A percentile compares a stretch with the other conserved stretches of the same genome.
Evolutionary conservation across 2,888 invertebrate genomes (phyloP).

Genomic region (Zelleria hepariella): DNA sequence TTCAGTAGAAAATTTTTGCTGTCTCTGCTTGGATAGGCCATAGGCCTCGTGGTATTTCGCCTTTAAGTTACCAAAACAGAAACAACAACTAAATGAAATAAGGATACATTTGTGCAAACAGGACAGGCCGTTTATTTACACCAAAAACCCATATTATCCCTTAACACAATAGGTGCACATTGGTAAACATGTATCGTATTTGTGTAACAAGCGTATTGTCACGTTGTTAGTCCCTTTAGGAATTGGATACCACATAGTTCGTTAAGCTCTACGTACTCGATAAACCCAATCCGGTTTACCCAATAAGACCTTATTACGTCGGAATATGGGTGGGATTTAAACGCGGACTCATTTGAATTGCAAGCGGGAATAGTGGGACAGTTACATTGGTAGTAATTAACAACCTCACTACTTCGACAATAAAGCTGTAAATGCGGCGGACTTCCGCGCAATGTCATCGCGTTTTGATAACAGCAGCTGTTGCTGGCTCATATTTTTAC

Average conservation of each 20-base stretch:
- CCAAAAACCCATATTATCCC: not conserved
- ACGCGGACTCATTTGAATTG: not conserved
- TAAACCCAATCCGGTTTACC: not conserved
- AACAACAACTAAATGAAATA: no score
- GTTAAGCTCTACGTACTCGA: not conserved
- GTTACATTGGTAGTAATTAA: not conserved
- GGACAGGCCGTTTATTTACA: not conserved
- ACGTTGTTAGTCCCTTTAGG: not conserved
- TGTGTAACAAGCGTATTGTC: not conserved
- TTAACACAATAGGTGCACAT: not conserved
- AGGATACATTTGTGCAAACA: no score
- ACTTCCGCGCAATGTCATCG: no score
- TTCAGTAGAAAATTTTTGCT: no score
- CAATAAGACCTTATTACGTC: not conserved
- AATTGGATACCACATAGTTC: not conserved
- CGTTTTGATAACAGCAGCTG: no score
- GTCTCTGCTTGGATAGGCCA: no score
- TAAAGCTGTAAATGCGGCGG: not conserved
- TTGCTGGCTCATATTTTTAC: no score
- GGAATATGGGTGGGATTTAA: not conserved
- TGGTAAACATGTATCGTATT: not conserved
- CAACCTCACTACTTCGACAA: not conserved
- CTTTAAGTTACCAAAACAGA: no score
- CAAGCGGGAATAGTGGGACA: not conserved
- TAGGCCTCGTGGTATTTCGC: no score